Evolutionary conservation across 2,888 invertebrate genomes (phyloP).

Genomic region (Lepidocyrtoides sp.): DNA sequence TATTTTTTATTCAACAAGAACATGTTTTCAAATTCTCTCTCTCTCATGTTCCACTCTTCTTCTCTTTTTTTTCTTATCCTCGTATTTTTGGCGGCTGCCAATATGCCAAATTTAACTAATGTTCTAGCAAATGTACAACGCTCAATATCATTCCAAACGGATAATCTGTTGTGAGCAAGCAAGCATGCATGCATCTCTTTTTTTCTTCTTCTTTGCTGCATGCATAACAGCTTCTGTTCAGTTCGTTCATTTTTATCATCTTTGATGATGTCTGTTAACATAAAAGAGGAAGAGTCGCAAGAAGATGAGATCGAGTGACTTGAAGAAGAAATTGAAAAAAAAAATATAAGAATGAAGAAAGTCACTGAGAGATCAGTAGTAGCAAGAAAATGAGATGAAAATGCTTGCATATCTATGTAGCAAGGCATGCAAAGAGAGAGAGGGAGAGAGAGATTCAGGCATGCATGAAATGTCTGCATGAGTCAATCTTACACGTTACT

Average conservation of each 20-base stretch:
- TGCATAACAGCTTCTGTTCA: background rate
- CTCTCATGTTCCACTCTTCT: background rate
- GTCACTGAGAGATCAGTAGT: conserved; percentile 37
- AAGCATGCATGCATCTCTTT: conserved; percentile 76
- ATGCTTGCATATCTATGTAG: conserved; percentile 75
- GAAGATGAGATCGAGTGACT: conserved; percentile 50
- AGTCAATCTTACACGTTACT: conserved; percentile 79
- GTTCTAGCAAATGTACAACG: conserved; percentile 80
- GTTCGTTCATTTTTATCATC: background rate
- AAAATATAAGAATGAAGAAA: conserved; percentile 66
- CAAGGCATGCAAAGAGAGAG: conserved; percentile 70
- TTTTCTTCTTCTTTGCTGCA: conserved; percentile 3
- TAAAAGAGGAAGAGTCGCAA: conserved; percentile 50
- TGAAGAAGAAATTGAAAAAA: background rate
- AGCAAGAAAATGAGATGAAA: conserved; percentile 44
- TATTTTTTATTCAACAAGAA: conserved; percentile 56
- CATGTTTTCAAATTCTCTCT: conserved; percentile 10
- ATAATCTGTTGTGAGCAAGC: conserved; percentile 69
- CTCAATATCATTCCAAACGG: conserved; percentile 79
- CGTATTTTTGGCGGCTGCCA: conserved; percentile 74
- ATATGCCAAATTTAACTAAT: conserved; percentile 80
- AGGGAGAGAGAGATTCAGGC: conserved; percentile 69
- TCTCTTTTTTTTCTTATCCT: conserved; percentile 6
- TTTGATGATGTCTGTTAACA: conserved; percentile 71
- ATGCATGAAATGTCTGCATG: conserved; percentile 81